Percentiles rank a stretch among this genome's conserved stretches.
phyloP scores from a whole-genome alignment of 2,888 invertebrate species.

The Chaetogeoica ovagalla region DNA sequence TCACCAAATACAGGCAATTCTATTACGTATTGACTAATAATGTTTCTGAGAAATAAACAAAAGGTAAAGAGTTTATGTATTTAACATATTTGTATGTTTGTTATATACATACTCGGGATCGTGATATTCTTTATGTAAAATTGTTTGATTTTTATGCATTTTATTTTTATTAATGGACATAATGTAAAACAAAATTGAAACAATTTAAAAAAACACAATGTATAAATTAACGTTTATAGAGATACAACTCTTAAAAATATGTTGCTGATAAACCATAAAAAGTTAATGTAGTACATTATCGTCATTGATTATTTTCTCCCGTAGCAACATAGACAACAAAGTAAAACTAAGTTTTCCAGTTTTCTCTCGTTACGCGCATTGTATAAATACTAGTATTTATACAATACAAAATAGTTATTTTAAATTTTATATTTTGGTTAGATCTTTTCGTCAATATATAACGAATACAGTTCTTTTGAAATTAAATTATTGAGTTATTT shows the following conservation, averaged over 20 bases:
- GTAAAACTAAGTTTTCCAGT: no score
- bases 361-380: background rate
- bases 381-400: background rate
- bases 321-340: constrained; percentile 33
- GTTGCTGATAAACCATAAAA: constrained; percentile 10
- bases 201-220: background rate
- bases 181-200: background rate
- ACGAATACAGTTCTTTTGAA: no score
- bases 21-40: constrained; percentile 11
- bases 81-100: background rate
- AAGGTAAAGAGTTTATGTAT: background rate
- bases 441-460: no score
- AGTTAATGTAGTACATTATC: background rate
- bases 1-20: constrained; percentile 10
- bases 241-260: background rate
- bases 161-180: constrained; percentile 9
- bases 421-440: no score
- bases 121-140: background rate
- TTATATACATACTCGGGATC: constrained; percentile 10
- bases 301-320: constrained; percentile 42
- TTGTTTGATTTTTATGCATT: background rate
- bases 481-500: no score
- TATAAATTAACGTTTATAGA: background rate
- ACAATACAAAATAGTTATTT: no score
- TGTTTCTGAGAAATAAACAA: constrained; percentile 6